Evolutionary conservation across 2,113 vertebrate species (phyloP), one percentile per base, ranked within the genome.

Genomic region (Phyllopteryx taeniolatus): DNA sequence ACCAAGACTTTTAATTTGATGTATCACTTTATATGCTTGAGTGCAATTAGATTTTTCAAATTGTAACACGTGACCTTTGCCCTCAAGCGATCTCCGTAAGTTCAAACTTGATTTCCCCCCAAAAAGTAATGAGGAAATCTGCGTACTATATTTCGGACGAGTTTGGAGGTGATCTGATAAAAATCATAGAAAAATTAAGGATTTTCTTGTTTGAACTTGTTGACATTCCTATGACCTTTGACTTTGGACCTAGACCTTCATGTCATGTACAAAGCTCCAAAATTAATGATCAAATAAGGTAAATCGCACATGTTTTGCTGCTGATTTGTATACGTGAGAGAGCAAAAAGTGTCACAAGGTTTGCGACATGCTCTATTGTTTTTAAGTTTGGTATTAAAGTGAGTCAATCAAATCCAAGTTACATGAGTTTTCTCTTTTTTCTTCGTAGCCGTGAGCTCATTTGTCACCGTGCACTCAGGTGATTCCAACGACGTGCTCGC

Each of bases 401-500:
- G 2, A 11, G 8, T 22, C 22, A 5, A 57, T 57, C n/a, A 57
- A 4, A n/a, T 1, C 22, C 22, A 7, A 27, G n/a, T 17, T 56
- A n/a, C 8, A 22, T 51, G 49, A 19, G 1, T 47, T 14, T 47
- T 12, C 12, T 11, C 5, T 53, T 8, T 53, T 19, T 1, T 46
- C 4, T 53, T 82, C 3, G n/a, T 69, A 43, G 13, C 60, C 42
- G 46, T 44, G 60, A 39, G 27, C 1, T 4, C n/a, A 53, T 49
- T 49, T 62, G 64, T 79, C 75, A 63, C 66, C 39, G 17, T 22
- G 81, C 71, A 81, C 43, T 54, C 17, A 6, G 20, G 17, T 54
- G 43, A 44, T 54, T 54, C 7, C 12, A 60, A 60, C 13, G 27
- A 31, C 12, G 27, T 10, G 22, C 5, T 59, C 14, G 57, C 31